A percentile compares a stretch with the other conserved stretches of the same genome.
Conservation (phyloP, 53 echinoderm and acorn worm species). For the Apostichopus leukothele region DNA sequence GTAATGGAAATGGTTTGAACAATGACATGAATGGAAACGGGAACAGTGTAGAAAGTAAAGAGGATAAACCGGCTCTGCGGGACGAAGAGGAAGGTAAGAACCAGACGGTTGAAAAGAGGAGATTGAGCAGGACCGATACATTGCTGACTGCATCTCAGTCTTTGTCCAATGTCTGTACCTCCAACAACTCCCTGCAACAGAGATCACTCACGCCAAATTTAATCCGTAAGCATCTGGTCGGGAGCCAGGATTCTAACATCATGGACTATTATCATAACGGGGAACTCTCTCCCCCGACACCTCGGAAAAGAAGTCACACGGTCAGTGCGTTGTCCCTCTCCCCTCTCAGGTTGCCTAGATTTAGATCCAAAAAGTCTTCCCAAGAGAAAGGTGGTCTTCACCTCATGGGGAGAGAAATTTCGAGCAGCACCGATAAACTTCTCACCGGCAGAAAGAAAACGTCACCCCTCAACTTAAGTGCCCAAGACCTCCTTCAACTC, state of each 20-base stretch:
- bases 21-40: too few relatives aligned
- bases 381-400: background rate
- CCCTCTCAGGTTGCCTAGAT: conserved; percentile 32
- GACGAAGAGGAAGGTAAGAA: background rate
- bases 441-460: background rate
- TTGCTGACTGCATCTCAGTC: background rate
- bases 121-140: conserved; percentile 4
- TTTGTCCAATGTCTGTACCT: background rate
- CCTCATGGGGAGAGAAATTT: background rate
- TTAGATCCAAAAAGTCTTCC: conserved; percentile 4
- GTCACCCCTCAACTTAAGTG: conserved; percentile 5
- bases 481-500: conserved; percentile 28
- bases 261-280: background rate
- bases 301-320: conserved; percentile 32
- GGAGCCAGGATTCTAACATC: background rate
- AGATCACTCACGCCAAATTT: conserved; percentile 13
- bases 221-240: background rate
- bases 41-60: too few relatives aligned
- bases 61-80: too few relatives aligned
- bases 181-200: background rate
- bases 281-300: conserved; percentile 5
- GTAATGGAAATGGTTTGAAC: too few relatives aligned
- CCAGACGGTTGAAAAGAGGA: background rate
- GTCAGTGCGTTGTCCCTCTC: conserved; percentile 18
- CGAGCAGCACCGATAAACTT: conserved; percentile 33